Conservation (phyloP, 2,888 invertebrate species). For the Atrina japonica region DNA sequence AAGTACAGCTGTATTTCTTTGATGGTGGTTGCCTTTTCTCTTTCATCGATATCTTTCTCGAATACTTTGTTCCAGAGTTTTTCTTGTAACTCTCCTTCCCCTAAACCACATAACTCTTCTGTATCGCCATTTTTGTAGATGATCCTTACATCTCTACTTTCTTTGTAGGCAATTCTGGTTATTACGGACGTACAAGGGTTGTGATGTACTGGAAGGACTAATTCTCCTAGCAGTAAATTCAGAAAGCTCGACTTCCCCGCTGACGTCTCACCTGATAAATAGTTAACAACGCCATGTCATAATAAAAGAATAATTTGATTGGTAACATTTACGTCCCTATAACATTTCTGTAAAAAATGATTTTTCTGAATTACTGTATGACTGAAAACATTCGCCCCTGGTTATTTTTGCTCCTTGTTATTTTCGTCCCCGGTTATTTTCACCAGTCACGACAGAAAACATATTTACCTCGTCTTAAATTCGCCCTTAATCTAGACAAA, state of each 20-base stretch:
- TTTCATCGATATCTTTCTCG: slow-evolving; percentile 19
- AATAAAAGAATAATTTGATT: no score
- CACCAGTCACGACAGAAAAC: no score
- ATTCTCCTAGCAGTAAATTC: slow-evolving; percentile 69
- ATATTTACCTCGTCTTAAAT: no score
- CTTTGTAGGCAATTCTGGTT: slow-evolving; percentile 64
- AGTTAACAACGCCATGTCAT: no score
- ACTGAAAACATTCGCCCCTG: no score
- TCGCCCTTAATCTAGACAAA: no score
- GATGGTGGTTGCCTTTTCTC: slow-evolving; percentile 46
- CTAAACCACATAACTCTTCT: slow-evolving; percentile 39
- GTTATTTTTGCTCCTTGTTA: no score
- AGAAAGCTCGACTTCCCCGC: slow-evolving; percentile 75
- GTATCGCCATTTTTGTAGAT: slow-evolving; percentile 39
- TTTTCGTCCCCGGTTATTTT: no score
- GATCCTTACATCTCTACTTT: slow-evolving; percentile 49
- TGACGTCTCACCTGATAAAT: slow-evolving; percentile 72
- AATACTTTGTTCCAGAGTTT: slow-evolving; percentile 14
- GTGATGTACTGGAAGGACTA: slow-evolving; percentile 59
- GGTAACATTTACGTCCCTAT: no score
- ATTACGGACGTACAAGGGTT: slow-evolving; percentile 70
- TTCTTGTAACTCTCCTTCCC: slow-evolving; percentile 16
- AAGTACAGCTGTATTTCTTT: slow-evolving; percentile 52
- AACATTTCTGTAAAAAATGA: no score
- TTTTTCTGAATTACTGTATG: no score